phyloP scores from a whole-genome alignment of 1,140 invertebrate genomes.

The Acyrthosiphon pisum region DNA sequence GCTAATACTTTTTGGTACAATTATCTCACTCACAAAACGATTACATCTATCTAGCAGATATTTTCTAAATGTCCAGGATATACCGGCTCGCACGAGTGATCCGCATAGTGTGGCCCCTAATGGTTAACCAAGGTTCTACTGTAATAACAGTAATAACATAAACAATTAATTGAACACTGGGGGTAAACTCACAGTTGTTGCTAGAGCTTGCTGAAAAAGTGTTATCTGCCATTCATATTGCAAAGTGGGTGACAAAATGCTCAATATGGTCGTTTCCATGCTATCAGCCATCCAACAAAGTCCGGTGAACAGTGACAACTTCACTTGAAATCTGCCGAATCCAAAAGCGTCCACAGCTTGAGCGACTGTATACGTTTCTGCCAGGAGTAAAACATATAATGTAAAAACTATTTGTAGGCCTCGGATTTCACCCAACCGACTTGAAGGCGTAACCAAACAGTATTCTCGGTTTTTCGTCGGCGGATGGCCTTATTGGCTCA shows the following conservation, averaged over 20 bases:
- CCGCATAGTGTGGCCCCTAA: no score
- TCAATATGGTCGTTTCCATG: slow-evolving; percentile 98
- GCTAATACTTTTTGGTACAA: no score
- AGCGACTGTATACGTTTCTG: slow-evolving; percentile 92
- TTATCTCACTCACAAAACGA: no score
- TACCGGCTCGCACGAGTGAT: no score
- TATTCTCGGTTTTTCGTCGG: not conserved
- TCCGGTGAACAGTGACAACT: slow-evolving; percentile 83
- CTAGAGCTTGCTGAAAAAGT: slow-evolving; percentile 77
- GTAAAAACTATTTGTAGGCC: not conserved
- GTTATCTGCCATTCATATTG: slow-evolving; percentile 94
- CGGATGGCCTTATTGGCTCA: not conserved
- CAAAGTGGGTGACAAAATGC: slow-evolving; percentile 89
- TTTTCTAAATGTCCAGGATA: no score
- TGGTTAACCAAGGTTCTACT: no score
- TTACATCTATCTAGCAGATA: no score
- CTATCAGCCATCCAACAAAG: slow-evolving; percentile 97
- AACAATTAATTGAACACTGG: not conserved
- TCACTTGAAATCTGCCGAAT: slow-evolving; percentile 96
- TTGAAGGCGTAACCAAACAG: no score
- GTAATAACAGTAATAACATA: not conserved
- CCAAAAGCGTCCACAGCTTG: slow-evolving; percentile 95
- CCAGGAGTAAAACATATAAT: not conserved
- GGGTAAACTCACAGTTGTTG: slow-evolving; percentile 71
- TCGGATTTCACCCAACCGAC: not conserved